These are phyloP conservation scores for Mycteria americana DNA, from an alignment of 2,797 vertebrate genomes.

Conservation along the genomic window DNA sequence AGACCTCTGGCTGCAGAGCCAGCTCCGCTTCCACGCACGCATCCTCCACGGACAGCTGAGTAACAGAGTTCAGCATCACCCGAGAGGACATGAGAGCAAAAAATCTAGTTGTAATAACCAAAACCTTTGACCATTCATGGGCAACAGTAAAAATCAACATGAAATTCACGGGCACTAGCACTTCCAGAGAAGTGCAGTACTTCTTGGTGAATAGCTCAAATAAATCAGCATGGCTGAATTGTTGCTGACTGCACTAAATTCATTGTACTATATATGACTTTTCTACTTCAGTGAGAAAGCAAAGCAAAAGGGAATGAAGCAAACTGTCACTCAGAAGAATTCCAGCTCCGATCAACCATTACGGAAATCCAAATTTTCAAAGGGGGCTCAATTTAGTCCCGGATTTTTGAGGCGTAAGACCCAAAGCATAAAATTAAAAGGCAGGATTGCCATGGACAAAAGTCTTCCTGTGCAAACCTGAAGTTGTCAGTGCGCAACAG, in stretches of 20 bases:
- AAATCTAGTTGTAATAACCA: neutral
- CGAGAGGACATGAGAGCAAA: neutral
- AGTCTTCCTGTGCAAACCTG: neutral
- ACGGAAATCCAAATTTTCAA: conserved; percentile 9
- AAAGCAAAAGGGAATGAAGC: conserved; percentile 37
- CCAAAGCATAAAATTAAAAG: neutral
- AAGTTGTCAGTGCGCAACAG: neutral
- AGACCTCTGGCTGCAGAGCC: neutral
- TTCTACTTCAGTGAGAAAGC: conserved; percentile 60
- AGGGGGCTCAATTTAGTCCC: neutral
- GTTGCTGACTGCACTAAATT: conserved; percentile 51
- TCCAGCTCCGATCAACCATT: conserved; percentile 28
- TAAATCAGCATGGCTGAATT: conserved; percentile 42
- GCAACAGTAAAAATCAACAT: conserved; percentile 36
- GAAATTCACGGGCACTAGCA: neutral
- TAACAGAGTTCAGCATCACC: neutral
- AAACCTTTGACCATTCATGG: neutral
- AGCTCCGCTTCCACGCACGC: neutral
- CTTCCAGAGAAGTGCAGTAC: conserved; percentile 3
- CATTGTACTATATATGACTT: conserved; percentile 39
- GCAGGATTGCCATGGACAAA: neutral
- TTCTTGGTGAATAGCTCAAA: neutral
- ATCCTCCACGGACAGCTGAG: neutral
- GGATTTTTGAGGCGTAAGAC: neutral
- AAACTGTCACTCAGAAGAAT: conserved; percentile 49